Percentiles rank a stretch among this genome's conserved stretches.
Evolutionary conservation across 2,113 vertebrate genomes (phyloP).

Genomic region (Eonycteris spelaea): DNA sequence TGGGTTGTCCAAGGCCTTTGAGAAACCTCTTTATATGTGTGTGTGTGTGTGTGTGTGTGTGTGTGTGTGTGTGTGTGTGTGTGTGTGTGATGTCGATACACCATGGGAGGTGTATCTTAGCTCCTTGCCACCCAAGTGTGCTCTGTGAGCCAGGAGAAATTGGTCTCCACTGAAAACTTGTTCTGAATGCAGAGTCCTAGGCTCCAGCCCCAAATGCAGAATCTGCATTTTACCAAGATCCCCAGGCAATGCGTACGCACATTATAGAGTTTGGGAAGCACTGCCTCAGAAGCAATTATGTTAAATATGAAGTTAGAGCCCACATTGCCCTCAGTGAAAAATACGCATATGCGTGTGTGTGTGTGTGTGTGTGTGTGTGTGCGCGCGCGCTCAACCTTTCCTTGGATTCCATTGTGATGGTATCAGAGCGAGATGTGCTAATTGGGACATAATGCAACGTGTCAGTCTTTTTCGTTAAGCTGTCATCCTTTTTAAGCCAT

Average conservation of each 20-base stretch:
- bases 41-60: not conserved
- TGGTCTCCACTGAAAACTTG: too few relatives aligned
- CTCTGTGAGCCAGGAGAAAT: not conserved
- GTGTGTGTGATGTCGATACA: not conserved
- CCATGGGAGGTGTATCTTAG: not conserved
- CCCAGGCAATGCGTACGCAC: not conserved
- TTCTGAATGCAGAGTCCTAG: not conserved
- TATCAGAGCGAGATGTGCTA: conserved; percentile 43
- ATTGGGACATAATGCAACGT: conserved; percentile 55
- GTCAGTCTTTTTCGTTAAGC: conserved; percentile 54
- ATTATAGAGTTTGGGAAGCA: not conserved
- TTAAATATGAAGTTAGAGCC: not conserved
- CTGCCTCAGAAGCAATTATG: not conserved
- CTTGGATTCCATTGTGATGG: not conserved
- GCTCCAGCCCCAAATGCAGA: not conserved
- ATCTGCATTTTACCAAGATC: not conserved
- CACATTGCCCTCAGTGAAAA: not conserved
- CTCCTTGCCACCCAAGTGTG: not conserved
- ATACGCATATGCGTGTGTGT: too few relatives aligned
- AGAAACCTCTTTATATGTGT: not conserved
- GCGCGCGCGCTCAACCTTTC: not conserved
- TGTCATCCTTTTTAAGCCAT: conserved; percentile 55
- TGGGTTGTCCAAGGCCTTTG: not conserved
- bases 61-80: not conserved
- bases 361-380: too few relatives aligned